These are phyloP conservation scores for Chlorops oryzae DNA, from an alignment of 1,140 invertebrate species.

Conservation along the genomic window DNA sequence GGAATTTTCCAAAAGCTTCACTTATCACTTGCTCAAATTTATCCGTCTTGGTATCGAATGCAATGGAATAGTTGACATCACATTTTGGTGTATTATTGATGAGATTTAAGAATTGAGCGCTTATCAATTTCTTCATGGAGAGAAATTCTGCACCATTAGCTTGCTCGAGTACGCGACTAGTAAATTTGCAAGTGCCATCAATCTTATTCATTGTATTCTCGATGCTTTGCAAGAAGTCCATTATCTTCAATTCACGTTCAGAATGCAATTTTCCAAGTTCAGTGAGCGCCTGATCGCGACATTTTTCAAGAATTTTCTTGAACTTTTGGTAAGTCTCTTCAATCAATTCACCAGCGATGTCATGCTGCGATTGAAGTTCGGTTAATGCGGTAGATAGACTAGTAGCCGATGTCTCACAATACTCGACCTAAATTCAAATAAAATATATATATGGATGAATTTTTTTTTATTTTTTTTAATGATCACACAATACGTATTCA, in stretches of 20 bases:
- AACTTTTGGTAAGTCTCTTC: constrained; percentile 79
- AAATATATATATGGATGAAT: background rate
- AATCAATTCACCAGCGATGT: constrained; percentile 77
- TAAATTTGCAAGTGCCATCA: constrained; percentile 78
- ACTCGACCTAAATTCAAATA: constrained; percentile 48
- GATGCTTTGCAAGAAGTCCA: constrained; percentile 76
- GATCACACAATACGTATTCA: too few species aligned
- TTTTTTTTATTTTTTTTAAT: too few species aligned
- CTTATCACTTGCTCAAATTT: constrained; percentile 67
- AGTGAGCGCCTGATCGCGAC: constrained; percentile 65
- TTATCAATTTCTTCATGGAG: constrained; percentile 69
- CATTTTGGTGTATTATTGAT: constrained; percentile 73
- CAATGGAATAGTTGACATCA: constrained; percentile 68
- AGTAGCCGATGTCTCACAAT: constrained; percentile 67
- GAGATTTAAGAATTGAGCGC: constrained; percentile 66
- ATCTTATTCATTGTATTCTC: constrained; percentile 75
- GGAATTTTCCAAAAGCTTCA: constrained; percentile 67
- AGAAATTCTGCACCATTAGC: constrained; percentile 79
- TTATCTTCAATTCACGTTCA: constrained; percentile 76
- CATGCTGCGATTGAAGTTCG: constrained; percentile 77
- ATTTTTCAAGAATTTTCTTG: constrained; percentile 73
- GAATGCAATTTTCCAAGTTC: constrained; percentile 76
- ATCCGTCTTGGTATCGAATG: constrained; percentile 74
- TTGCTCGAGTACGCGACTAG: constrained; percentile 68
- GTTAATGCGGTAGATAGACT: constrained; percentile 71